Evolutionary conservation across 1,140 invertebrate species (phyloP), one percentile per base, ranked within the genome.

Genomic region (Conus betulinus): DNA sequence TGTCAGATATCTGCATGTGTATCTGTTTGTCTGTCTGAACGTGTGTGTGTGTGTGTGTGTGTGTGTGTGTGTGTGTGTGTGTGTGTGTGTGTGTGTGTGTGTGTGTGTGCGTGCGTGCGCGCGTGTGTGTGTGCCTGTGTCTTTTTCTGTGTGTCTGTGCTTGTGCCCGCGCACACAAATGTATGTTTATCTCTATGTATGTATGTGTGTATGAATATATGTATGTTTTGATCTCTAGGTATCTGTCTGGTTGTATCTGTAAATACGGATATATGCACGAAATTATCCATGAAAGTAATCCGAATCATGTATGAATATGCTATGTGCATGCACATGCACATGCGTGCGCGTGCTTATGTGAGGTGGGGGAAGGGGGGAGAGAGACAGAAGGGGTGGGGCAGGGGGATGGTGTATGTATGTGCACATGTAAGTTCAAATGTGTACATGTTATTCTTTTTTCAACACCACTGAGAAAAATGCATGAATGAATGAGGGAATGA

Each of bases 21-120:
- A 25, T 13, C 6, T 74, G 71, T 10, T 6, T 74, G 23, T n/a
- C 8, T n/a, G 71, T n/a, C 8, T n/a, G 71, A 6, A 23, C n/a
- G 71, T 74, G 71, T 74, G 71, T 74, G 71, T 74, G 71, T 74
- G 71, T 74, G 71, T 74, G 71, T 74, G 71, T 74, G 71, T 74
- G 71, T 74, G 71, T 74, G 71, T 74, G 71, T 74, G 71, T 74
- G 71, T 74, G 71, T 74, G 71, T 74, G 71, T 74, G 71, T 74
- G 71, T 74, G 71, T 74, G 71, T 74, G 71, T 74, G 71, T 74
- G 71, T 74, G 71, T 74, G 71, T 74, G 71, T 74, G 71, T 74
- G 71, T 74, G 71, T 74, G 71, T 74, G 71, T 74, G 71, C 23
- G 71, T 74, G 71, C 23, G 71, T 60, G 71, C 23, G 71, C 23